phyloP scores from a whole-genome alignment of 2,113 vertebrate species.

The Neolamprologus fasciatus region DNA sequence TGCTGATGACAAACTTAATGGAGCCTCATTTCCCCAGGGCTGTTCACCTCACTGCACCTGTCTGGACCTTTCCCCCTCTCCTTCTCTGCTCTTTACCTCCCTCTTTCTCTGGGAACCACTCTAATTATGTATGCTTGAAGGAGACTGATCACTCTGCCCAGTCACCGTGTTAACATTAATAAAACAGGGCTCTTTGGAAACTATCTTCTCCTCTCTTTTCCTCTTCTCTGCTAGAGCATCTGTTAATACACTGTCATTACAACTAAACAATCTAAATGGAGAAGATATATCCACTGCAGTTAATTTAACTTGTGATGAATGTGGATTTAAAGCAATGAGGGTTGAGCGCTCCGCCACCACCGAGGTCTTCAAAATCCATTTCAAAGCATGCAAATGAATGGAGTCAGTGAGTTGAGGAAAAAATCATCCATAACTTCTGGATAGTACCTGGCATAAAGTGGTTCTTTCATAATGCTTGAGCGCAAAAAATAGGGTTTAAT shows the following conservation, averaged over 20 bases:
- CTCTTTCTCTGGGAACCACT: neutral
- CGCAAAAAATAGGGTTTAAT: neutral
- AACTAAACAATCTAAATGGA: conserved; percentile 41
- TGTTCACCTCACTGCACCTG: conserved; percentile 55
- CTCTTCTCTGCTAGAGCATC: conserved; percentile 19
- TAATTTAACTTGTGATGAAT: conserved; percentile 43
- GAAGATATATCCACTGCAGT: conserved; percentile 15
- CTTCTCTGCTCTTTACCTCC: neutral
- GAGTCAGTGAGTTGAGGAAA: neutral
- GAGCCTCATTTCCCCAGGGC: conserved; percentile 37
- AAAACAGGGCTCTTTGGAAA: conserved; percentile 53
- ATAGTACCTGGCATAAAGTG: neutral
- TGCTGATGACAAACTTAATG: conserved; percentile 59
- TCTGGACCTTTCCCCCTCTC: conserved; percentile 35
- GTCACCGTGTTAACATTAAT: conserved; percentile 57
- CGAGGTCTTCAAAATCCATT: conserved; percentile 3
- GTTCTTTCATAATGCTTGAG: neutral
- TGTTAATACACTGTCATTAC: conserved; percentile 43
- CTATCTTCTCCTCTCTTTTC: conserved; percentile 5
- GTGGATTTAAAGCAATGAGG: conserved; percentile 2
- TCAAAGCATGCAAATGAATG: neutral
- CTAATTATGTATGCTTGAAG: conserved; percentile 56
- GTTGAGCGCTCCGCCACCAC: neutral
- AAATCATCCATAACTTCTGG: neutral
- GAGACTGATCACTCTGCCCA: conserved; percentile 49